Conservation (phyloP, 1,140 invertebrate species). For the Caenorhabditis remanei region DNA sequence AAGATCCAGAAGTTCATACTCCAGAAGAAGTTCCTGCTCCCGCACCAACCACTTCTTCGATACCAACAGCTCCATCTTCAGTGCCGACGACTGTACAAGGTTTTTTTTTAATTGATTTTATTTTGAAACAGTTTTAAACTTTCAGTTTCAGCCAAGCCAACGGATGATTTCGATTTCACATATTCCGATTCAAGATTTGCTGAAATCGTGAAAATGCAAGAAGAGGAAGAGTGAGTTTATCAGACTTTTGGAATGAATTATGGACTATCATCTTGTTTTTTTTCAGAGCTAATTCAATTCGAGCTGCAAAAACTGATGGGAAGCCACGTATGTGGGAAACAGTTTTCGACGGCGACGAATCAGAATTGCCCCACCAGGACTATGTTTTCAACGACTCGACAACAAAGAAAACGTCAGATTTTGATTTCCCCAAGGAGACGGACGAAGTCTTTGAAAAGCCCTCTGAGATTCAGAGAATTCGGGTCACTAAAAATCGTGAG, state of each 20-base stretch:
- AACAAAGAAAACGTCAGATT: slow-evolving; percentile 51
- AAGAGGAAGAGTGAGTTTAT: slow-evolving; percentile 55
- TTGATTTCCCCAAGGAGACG: slow-evolving; percentile 51
- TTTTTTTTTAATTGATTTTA: neutral
- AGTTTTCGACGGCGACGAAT: slow-evolving; percentile 64
- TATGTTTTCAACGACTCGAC: slow-evolving; percentile 43
- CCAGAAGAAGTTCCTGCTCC: slow-evolving; percentile 16
- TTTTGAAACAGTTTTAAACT: neutral
- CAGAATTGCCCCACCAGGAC: slow-evolving; percentile 45
- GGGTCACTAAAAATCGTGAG: slow-evolving; percentile 54
- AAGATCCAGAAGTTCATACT: slow-evolving; percentile 37
- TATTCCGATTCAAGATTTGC: slow-evolving; percentile 59
- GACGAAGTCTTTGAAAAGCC: slow-evolving; percentile 41
- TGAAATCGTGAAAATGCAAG: slow-evolving; percentile 50
- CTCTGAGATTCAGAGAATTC: slow-evolving; percentile 13
- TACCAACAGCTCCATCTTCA: neutral
- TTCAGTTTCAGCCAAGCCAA: slow-evolving; percentile 11
- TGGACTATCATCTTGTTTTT: neutral
- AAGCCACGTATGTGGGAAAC: slow-evolving; percentile 63
- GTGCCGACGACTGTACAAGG: neutral
- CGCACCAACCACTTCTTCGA: neutral
- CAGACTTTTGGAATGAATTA: neutral
- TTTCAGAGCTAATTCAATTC: slow-evolving; percentile 17
- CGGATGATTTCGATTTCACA: slow-evolving; percentile 54
- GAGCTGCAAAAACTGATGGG: slow-evolving; percentile 5